A percentile compares a stretch with the other conserved stretches of the same genome.
Evolutionary conservation across 2,113 vertebrate species (phyloP).

Genomic region (Gadus macrocephalus): DNA sequence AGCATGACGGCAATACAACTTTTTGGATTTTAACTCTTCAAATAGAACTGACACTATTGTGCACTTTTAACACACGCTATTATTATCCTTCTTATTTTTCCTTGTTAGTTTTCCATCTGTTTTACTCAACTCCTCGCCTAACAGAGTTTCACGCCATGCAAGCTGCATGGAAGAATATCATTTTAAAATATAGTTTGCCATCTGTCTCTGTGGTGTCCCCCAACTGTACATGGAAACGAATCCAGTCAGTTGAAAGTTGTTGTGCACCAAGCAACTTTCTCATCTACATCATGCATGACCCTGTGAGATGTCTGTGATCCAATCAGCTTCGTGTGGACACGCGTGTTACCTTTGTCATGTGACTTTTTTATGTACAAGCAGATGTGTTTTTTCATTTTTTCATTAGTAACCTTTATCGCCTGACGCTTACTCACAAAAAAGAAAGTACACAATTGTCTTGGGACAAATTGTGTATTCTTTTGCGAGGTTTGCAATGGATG

Average conservation of each 20-base stretch:
- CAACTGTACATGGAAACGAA: slow-evolving; percentile 89
- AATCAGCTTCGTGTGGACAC: slow-evolving; percentile 52
- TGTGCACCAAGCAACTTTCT: slow-evolving; percentile 84
- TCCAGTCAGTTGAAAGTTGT: slow-evolving; percentile 77
- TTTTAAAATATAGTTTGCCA: slow-evolving; percentile 93
- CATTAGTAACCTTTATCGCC: slow-evolving; percentile 17
- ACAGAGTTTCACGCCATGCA: slow-evolving; percentile 34
- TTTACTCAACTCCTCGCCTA: background rate
- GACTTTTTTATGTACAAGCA: slow-evolving; percentile 32
- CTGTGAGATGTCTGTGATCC: slow-evolving; percentile 57
- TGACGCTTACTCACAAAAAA: slow-evolving; percentile 61
- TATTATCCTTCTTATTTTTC: background rate
- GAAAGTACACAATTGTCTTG: slow-evolving; percentile 76
- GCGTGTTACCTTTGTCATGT: slow-evolving; percentile 31
- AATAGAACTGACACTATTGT: too few species aligned
- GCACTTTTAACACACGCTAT: background rate
- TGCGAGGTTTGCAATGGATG: slow-evolving; percentile 81
- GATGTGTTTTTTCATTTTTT: too few species aligned
- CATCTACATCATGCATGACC: slow-evolving; percentile 89
- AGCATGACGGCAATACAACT: too few species aligned
- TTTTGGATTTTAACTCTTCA: too few species aligned
- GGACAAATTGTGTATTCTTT: slow-evolving; percentile 79
- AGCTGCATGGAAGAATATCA: slow-evolving; percentile 84
- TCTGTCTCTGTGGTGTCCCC: slow-evolving; percentile 87
- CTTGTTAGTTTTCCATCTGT: background rate